These are phyloP conservation scores for Drosophila ananassae DNA, from an alignment of 1,140 invertebrate genomes.

Conservation along the genomic window DNA sequence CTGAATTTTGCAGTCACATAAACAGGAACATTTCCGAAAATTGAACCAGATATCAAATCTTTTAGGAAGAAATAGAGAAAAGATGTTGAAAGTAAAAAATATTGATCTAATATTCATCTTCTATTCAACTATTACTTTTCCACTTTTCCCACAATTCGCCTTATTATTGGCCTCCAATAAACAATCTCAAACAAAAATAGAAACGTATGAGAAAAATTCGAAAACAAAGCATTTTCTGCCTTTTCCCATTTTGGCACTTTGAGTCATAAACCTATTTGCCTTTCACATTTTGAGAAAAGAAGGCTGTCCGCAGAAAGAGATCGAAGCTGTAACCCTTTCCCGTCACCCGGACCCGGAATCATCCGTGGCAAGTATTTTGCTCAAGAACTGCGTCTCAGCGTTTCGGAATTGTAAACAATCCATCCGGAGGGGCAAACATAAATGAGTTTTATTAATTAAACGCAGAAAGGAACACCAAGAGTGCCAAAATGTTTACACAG, in stretches of 20 bases:
- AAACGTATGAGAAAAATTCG: constrained; percentile 8
- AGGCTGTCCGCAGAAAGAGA: constrained; percentile 18
- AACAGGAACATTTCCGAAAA: constrained; percentile 17
- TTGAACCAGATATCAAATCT: constrained; percentile 3
- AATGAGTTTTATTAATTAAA: constrained; percentile 66
- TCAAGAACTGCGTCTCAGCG: constrained; percentile 59
- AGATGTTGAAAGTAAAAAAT: background rate
- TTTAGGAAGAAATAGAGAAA: background rate
- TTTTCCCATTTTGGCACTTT: constrained; percentile 4
- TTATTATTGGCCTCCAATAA: constrained; percentile 7
- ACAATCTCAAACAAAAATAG: constrained; percentile 1
- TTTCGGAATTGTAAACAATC: constrained; percentile 55
- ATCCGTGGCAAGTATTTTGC: constrained; percentile 14
- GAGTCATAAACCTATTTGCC: constrained; percentile 17
- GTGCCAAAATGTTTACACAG: constrained; percentile 59
- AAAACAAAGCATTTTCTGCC: constrained; percentile 7
- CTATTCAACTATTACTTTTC: background rate
- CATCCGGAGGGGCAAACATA: constrained; percentile 26
- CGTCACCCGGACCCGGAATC: no score
- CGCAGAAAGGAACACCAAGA: constrained; percentile 46
- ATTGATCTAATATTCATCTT: no score
- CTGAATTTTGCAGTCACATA: constrained; percentile 7
- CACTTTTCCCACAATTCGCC: background rate
- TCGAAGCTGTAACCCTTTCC: background rate
- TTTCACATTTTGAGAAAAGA: constrained; percentile 52